Evolutionary conservation across 2,797 vertebrate species (phyloP).

Genomic region (Leuciscus waleckii): DNA sequence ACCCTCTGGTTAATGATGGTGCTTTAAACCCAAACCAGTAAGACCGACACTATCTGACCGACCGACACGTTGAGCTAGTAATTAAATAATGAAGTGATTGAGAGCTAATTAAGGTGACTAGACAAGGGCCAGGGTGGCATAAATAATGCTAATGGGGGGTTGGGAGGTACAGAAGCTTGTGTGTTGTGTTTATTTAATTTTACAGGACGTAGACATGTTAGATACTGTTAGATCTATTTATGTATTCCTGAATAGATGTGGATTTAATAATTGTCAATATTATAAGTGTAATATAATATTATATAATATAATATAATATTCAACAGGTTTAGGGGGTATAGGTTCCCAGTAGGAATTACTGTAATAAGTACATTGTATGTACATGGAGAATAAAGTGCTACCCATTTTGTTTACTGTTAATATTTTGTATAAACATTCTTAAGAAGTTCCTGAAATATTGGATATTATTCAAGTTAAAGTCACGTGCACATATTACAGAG

Average conservation of each 20-base stretch:
- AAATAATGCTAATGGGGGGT: slow-evolving; percentile 12
- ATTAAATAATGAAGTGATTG: slow-evolving; percentile 14
- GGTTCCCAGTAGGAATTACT: no score
- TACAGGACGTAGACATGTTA: slow-evolving; percentile 1
- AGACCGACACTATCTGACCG: not conserved
- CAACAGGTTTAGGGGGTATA: no score
- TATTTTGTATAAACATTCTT: not conserved
- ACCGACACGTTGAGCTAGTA: not conserved
- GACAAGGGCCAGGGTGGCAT: slow-evolving; percentile 37
- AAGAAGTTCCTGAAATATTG: not conserved
- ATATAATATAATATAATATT: no score
- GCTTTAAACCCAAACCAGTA: not conserved
- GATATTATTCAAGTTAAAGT: not conserved
- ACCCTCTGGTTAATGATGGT: no score
- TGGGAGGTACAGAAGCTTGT: not conserved
- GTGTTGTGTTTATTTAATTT: not conserved
- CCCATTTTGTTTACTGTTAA: no score
- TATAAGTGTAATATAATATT: no score
- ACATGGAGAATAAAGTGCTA: no score
- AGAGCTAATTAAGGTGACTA: slow-evolving; percentile 13
- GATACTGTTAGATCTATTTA: not conserved
- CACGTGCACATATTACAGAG: not conserved
- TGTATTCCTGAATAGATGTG: not conserved
- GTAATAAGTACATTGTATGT: no score
- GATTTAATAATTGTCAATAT: not conserved